Conservation (phyloP, 2,113 vertebrate species). For the Nansenia antarctica region DNA sequence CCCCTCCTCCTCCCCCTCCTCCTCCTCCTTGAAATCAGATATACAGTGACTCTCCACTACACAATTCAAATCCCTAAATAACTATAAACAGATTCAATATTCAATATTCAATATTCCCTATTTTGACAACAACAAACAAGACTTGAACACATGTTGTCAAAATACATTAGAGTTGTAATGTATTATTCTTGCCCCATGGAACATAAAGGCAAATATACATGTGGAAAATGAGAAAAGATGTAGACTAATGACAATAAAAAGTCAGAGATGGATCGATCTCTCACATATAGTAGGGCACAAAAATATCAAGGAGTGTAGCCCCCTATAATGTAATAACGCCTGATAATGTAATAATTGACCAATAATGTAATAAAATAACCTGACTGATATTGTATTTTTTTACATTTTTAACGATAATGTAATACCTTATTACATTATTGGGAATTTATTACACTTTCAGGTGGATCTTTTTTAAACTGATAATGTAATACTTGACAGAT, state of each 20-base stretch:
- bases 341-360: too few relatives aligned
- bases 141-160: slow-evolving; percentile 27
- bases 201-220: slow-evolving; percentile 36
- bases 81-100: background rate
- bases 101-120: background rate
- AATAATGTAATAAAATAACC: background rate
- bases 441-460: too few relatives aligned
- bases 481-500: too few relatives aligned
- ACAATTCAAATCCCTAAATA: background rate
- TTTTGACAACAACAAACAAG: background rate
- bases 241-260: slow-evolving; percentile 17
- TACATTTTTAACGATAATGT: too few relatives aligned
- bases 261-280: background rate
- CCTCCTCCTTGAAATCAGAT: background rate
- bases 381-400: too few relatives aligned
- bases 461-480: too few relatives aligned
- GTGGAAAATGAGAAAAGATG: slow-evolving; percentile 1
- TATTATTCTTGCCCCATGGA: slow-evolving; percentile 35
- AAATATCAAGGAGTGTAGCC: background rate
- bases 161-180: slow-evolving; percentile 69
- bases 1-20: background rate
- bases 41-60: too few relatives aligned
- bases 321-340: background rate
- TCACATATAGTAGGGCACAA: background rate
- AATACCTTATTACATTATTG: too few relatives aligned